Evolutionary conservation across 2,113 vertebrate genomes (phyloP), one percentile per base, ranked within the genome.

Genomic region (Fukomys damarensis): DNA sequence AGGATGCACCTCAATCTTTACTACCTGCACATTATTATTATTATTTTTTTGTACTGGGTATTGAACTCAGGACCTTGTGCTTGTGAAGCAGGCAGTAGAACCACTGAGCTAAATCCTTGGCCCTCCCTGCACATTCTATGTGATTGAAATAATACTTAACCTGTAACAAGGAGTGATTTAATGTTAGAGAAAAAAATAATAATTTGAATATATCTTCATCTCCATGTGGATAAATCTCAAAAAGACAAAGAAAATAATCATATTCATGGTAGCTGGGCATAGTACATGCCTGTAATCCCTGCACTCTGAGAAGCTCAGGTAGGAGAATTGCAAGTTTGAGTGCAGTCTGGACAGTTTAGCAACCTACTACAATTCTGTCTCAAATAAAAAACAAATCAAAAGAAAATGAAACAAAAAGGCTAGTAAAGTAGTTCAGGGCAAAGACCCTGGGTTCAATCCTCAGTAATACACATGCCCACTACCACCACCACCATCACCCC

Each of bases 101-200:
- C 13, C 13, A 13, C 52, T 54, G 52, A 54, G 52, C 13, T 54
- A 7, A 54, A 54, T 8, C 7, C 52, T n/a, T 54, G 52, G 52
- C 52, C 52, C 54, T 86, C 6, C 26, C 65, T 77, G 80, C 32
- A 56, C 19, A 92, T 61, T 65, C 52, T 54, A 52, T 91, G 49
- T 54, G 54, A 79, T 46, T 35, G 38, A 82, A 96, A 68, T 77
- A 90, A 90, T 72, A 46, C n/a, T 86, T 87, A 77, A 89, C 32
- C 38, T 65, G 56, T 90, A 90, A 86, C 65, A 72, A 83, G 43
- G 61, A 61, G 65, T 86, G 61, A 8, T 26, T 77, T 70, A 93
- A 74, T 11, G 32, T 56, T 26, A 94, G 54, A 77, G n/a, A 49
- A 92, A 61, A 59, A 88, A 88, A 26, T 3, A 95, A n/a, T 68